Evolutionary conservation across 2,888 invertebrate genomes (phyloP).

Genomic region (Synergus umbraculus): DNA sequence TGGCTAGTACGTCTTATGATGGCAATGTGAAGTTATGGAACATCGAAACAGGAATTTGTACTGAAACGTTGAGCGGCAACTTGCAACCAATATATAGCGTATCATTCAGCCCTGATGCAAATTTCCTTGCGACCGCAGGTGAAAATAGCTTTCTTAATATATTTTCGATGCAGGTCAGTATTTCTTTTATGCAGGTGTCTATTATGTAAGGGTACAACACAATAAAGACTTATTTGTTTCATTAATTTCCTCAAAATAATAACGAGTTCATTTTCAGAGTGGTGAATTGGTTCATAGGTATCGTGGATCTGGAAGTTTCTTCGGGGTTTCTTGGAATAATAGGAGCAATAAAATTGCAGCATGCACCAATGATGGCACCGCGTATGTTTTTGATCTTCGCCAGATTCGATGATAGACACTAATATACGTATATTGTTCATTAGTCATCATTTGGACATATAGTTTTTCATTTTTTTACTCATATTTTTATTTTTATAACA

Average conservation of each 20-base stretch:
- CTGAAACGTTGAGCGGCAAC: conserved; percentile 97
- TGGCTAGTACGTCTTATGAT: conserved; percentile 99
- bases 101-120: conserved; percentile 98
- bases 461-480: no score
- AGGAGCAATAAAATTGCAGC: conserved; percentile 99
- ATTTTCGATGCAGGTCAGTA: conserved; percentile 92
- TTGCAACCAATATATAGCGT: conserved; percentile 99
- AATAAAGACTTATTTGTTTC: background rate
- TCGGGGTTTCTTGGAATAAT: conserved; percentile 99
- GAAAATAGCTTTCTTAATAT: no score
- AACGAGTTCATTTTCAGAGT: conserved; percentile 80
- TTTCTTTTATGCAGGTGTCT: no score
- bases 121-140: conserved; percentile 98
- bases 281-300: conserved; percentile 98
- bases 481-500: no score
- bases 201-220: no score
- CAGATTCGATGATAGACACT: conserved; percentile 75
- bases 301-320: conserved; percentile 98
- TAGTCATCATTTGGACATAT: no score
- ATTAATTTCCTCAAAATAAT: conserved; percentile 3
- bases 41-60: conserved; percentile 94
- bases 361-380: conserved; percentile 98
- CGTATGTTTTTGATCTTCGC: conserved; percentile 93
- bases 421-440: no score
- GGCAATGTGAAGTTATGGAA: conserved; percentile 99